A percentile compares a stretch with the other conserved stretches of the same genome.
These are phyloP conservation scores for Ceuthmochares aereus DNA, from an alignment of 2,113 vertebrate species.

Conservation along the genomic window DNA sequence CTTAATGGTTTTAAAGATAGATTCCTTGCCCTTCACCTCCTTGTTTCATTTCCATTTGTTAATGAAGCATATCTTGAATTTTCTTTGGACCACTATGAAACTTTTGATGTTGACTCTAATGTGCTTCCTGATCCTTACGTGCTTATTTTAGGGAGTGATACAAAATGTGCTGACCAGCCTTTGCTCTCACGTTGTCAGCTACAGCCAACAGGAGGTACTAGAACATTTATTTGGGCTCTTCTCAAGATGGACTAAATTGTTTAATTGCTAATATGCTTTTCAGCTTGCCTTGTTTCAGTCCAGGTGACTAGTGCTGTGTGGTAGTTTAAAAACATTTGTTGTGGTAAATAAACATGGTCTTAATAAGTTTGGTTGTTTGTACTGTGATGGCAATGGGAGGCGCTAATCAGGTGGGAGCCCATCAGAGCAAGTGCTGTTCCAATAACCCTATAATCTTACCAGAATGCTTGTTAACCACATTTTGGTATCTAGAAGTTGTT, in stretches of 20 bases:
- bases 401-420: neutral
- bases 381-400: neutral
- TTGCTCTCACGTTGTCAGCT: neutral
- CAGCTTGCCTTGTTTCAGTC: neutral
- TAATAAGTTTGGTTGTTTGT: neutral
- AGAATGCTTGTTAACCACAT: neutral
- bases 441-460: neutral
- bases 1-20: slow-evolving; percentile 18
- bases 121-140: neutral
- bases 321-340: neutral
- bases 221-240: neutral
- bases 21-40: neutral
- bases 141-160: neutral
- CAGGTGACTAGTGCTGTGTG: neutral
- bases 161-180: neutral
- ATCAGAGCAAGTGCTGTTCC: neutral
- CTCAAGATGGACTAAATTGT: neutral
- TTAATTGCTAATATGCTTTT: neutral
- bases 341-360: too few relatives aligned
- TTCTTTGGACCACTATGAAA: neutral
- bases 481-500: neutral
- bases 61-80: neutral
- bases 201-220: neutral
- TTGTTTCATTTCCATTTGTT: neutral
- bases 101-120: neutral